A percentile compares a stretch with the other conserved stretches of the same genome.
These are phyloP conservation scores for Caerostris darwini DNA, from an alignment of 1,140 invertebrate species.

Conservation along the genomic window DNA sequence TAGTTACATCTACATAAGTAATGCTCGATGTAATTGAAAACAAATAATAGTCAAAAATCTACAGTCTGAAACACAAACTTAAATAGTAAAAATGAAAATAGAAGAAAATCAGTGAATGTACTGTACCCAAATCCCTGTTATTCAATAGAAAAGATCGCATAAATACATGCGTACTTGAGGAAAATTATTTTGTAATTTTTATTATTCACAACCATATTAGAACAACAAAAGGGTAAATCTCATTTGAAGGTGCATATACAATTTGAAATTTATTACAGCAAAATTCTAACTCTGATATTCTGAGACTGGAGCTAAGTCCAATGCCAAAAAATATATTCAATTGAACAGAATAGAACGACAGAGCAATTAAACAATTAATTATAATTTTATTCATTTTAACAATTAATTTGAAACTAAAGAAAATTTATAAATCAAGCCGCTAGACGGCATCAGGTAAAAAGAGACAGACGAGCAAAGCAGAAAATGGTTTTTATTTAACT, in stretches of 20 bases:
- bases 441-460: no score
- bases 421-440: no score
- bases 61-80: not conserved
- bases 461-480: no score
- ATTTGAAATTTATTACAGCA: not conserved
- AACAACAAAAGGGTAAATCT: not conserved
- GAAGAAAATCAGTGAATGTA: not conserved
- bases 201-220: constrained; percentile 30
- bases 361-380: no score
- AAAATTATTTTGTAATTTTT: constrained; percentile 28
- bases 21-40: constrained; percentile 59
- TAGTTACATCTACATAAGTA: not conserved
- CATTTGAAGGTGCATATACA: not conserved
- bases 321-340: no score
- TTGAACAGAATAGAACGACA: no score
- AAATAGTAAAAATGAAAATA: not conserved
- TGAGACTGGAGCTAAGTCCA: no score
- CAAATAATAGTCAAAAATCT: not conserved
- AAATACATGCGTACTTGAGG: not conserved
- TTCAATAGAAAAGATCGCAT: not conserved
- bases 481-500: no score
- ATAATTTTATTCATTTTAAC: no score
- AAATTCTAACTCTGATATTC: not conserved
- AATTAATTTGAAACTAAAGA: no score
- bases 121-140: constrained; percentile 13